Base-by-base conservation (phyloP, 2,797 vertebrate genomes). In the Cyclura pinguis region DNA sequence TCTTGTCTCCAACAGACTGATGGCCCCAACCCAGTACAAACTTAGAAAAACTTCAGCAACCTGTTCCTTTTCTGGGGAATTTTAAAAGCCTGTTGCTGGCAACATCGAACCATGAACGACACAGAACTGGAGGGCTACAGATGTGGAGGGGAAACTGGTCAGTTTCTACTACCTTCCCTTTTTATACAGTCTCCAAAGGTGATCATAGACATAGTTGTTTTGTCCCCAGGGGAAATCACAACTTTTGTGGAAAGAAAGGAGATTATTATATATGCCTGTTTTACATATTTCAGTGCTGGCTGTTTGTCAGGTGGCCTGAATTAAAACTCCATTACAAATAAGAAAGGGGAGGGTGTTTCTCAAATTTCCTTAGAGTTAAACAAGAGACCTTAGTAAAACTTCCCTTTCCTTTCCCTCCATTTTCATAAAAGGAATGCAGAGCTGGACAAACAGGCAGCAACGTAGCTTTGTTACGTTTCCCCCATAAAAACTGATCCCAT, bases 351-450 rank as follows among this genome's bases (percentile, higher is more conserved):
- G 22, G 16, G 2, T 4, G 20, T 91, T 84, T 93, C 87, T 95
- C 92, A 92, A 0, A 16, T 96, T 95, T 95, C 93, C 91, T 97
- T 96, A 88, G 42, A 90, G 92, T 92, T 94, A 93, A 93, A 93
- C 89, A 94, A 94, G 96, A 84, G 93, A 76, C 91, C 90, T 88
- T 93, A 88, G 0, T 76, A 88, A 96, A 93, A 95, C 92, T 94
- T 86, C 86, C 81, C 89, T 93, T 94, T 85, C 87, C 82, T 90
- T 93, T 91, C 89, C 85, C 95, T 87, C 81, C 5, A 35, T 95
- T 94, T 93, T 96, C 96, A 93, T 94, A 96, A 97, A 97, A 97
- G 95, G 93, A 96, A 97, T 96, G 96, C 96, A 97, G 96, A 96
- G 95, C 92, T 91, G 94, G 93, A 86, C 4, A 76, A 95, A 94